Evolutionary conservation across 1,140 invertebrate species (phyloP).

Genomic region (Drosophila teissieri): DNA sequence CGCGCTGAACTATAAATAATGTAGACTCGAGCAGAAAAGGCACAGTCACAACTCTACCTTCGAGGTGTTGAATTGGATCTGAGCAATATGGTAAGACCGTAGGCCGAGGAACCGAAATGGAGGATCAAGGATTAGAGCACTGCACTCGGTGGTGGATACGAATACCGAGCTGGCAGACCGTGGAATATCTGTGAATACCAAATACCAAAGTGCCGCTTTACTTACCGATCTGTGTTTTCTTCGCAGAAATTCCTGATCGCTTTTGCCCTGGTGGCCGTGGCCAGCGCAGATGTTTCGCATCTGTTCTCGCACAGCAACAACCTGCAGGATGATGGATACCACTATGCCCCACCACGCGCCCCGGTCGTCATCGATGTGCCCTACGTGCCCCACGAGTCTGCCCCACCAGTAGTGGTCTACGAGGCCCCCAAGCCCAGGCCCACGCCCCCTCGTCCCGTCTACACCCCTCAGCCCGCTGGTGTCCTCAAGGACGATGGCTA

Average conservation of each 20-base stretch:
- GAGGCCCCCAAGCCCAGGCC: slow-evolving; percentile 44
- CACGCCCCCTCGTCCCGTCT: slow-evolving; percentile 45
- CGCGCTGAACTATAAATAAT: slow-evolving; percentile 80
- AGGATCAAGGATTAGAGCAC: slow-evolving; percentile 21
- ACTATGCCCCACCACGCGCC: slow-evolving; percentile 58
- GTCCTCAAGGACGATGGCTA: slow-evolving; percentile 67
- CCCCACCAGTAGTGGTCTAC: slow-evolving; percentile 39
- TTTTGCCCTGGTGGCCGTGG: slow-evolving; percentile 74
- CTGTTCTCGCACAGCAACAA: slow-evolving; percentile 78
- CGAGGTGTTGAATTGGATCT: slow-evolving; percentile 78
- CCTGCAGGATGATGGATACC: slow-evolving; percentile 79
- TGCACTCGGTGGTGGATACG: slow-evolving; percentile 38
- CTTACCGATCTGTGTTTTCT: slow-evolving; percentile 4
- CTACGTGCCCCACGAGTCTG: slow-evolving; percentile 39
- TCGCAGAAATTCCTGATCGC: slow-evolving; percentile 77
- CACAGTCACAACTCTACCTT: slow-evolving; percentile 82
- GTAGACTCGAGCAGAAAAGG: slow-evolving; percentile 53
- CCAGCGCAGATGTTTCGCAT: slow-evolving; percentile 79
- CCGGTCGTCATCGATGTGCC: slow-evolving; percentile 74
- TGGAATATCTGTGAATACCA: slow-evolving; percentile 22
- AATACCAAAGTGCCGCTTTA: slow-evolving; percentile 7
- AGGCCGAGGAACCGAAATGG: slow-evolving; percentile 5
- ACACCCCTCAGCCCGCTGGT: slow-evolving; percentile 36
- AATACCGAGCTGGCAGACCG: slow-evolving; percentile 19
- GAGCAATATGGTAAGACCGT: slow-evolving; percentile 74